phyloP scores from a whole-genome alignment of 2,888 invertebrate species.

The Trachelus tabidus region DNA sequence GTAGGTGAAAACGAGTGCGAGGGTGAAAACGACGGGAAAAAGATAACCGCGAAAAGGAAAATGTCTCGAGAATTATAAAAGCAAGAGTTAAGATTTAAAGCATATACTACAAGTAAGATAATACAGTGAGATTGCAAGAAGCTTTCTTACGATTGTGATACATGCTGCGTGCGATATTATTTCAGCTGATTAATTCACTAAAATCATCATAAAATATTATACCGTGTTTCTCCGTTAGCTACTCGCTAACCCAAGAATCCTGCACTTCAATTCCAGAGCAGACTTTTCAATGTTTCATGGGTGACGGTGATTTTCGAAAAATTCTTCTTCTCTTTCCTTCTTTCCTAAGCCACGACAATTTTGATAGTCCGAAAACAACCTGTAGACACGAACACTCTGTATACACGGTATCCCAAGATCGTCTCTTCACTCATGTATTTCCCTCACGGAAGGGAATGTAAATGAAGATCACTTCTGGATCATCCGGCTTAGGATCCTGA shows the following conservation, averaged over 20 bases:
- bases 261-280: too few species aligned
- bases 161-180: background rate
- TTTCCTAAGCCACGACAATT: too few species aligned
- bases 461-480: background rate
- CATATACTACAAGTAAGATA: background rate
- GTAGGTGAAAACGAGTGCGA: background rate
- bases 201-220: background rate
- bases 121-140: background rate
- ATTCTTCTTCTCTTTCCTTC: too few species aligned
- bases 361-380: background rate
- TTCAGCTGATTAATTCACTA: background rate
- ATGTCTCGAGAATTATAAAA: slow-evolving; percentile 24
- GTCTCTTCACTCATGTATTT: background rate
- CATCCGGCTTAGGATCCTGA: background rate
- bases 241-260: too few species aligned
- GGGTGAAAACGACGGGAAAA: background rate
- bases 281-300: too few species aligned
- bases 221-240: background rate
- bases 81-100: background rate
- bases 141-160: background rate
- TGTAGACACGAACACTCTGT: background rate
- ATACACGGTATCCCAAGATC: background rate
- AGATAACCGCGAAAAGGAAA: slow-evolving; percentile 3
- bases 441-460: background rate
- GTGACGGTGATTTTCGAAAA: too few species aligned